phyloP scores from a whole-genome alignment of 2,797 vertebrate species.

The Microctenopoma lineatum region DNA sequence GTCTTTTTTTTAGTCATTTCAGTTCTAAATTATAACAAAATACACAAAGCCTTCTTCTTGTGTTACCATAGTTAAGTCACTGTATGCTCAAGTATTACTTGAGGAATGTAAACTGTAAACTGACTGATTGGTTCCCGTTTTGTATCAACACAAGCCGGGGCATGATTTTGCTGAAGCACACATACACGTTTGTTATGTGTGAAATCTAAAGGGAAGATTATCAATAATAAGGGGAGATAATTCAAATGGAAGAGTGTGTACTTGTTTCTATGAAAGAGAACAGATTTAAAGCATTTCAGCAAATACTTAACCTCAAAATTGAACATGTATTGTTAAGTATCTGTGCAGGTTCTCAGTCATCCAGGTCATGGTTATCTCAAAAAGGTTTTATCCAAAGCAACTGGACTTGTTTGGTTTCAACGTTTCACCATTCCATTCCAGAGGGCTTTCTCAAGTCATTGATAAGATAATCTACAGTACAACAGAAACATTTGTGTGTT shows the following conservation, averaged over 20 bases:
- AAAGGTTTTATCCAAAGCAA: too few relatives aligned
- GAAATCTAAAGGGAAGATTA: background rate
- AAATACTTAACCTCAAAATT: background rate
- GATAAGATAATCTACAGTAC: background rate
- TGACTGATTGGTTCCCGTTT: constrained; percentile 4
- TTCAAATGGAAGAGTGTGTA: too few relatives aligned
- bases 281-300: constrained; percentile 3
- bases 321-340: background rate
- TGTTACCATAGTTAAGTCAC: constrained; percentile 2
- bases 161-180: constrained; percentile 42
- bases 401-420: too few relatives aligned
- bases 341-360: too few relatives aligned
- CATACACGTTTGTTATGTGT: background rate
- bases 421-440: too few relatives aligned
- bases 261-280: background rate
- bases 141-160: constrained; percentile 46
- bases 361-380: too few relatives aligned
- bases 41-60: background rate
- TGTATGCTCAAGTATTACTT: constrained; percentile 14
- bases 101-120: constrained; percentile 32
- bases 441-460: too few relatives aligned
- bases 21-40: background rate
- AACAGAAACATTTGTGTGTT: background rate
- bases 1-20: background rate
- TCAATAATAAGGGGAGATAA: too few relatives aligned